Conservation (phyloP, 64 coral and sea anemone genomes). For the Trachythela sp. region DNA sequence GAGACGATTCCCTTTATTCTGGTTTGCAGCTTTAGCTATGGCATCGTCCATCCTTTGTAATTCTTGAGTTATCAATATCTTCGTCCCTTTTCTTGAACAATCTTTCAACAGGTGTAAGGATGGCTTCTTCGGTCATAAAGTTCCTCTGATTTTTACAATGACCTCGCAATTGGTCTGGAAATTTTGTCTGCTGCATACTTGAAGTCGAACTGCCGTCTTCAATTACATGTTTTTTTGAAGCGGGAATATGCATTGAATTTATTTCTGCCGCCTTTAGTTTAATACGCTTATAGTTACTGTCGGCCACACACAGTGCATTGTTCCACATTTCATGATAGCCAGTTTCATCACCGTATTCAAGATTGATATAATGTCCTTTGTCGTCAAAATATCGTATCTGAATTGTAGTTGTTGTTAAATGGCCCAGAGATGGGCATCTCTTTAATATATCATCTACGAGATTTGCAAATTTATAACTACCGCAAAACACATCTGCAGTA, state of each 20-base stretch:
- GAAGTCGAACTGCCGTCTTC: background rate
- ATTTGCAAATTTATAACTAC: background rate
- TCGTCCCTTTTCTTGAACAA: background rate
- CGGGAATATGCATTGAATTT: background rate
- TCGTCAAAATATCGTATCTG: background rate
- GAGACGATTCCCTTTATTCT: background rate
- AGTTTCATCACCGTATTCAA: background rate
- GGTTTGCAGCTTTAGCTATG: background rate
- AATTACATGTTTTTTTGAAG: background rate
- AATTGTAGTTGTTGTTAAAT: background rate
- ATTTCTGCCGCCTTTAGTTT: background rate
- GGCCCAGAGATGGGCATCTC: background rate
- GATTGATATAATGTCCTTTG: background rate
- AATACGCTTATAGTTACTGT: background rate
- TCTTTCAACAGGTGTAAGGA: background rate
- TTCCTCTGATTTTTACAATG: background rate
- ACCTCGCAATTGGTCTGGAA: background rate
- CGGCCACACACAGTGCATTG: background rate
- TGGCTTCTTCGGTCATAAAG: background rate
- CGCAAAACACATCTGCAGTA: background rate
- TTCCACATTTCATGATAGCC: background rate
- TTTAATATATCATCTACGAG: background rate
- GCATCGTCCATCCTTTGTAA: background rate
- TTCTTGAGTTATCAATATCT: background rate
- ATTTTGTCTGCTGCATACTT: background rate